Conservation (phyloP, 2,888 invertebrate genomes). For the Lapara coniferarum region DNA sequence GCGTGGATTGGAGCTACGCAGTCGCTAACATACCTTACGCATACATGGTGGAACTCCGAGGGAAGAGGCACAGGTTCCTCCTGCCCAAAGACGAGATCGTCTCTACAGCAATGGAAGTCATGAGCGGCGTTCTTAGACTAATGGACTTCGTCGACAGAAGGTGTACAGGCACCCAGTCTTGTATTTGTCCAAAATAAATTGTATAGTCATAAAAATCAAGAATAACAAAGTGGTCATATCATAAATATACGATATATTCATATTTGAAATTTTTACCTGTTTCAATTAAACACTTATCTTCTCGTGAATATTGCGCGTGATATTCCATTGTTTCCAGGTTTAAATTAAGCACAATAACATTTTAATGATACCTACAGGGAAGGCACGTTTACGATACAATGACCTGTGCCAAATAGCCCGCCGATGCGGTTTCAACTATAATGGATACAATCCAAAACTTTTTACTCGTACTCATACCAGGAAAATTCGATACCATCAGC, state of each 20-base stretch:
- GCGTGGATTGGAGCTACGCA: constrained; percentile 74
- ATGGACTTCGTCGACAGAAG: constrained; percentile 65
- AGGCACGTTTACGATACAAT: constrained; percentile 56
- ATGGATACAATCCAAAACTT: constrained; percentile 76
- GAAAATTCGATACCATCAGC: constrained; percentile 45
- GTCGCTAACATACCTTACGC: constrained; percentile 67
- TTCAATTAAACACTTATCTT: no score
- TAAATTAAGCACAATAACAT: constrained; percentile 35
- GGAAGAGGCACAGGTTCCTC: constrained; percentile 67
- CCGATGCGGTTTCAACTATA: constrained; percentile 67
- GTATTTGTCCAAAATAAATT: constrained; percentile 44
- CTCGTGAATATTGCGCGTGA: neutral
- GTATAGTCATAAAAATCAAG: neutral
- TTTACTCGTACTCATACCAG: constrained; percentile 49
- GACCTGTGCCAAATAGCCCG: constrained; percentile 64
- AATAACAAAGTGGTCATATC: neutral
- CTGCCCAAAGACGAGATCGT: constrained; percentile 70
- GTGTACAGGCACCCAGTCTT: constrained; percentile 43
- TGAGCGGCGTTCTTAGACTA: constrained; percentile 59
- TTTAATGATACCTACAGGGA: constrained; percentile 49
- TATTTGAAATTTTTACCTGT: neutral
- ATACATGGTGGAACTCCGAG: constrained; percentile 73
- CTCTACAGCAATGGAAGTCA: constrained; percentile 56
- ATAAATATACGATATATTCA: constrained; percentile 16
- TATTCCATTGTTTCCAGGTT: neutral